Conservation (phyloP, 2,797 vertebrate genomes). For the Heterohyrax brucei region DNA sequence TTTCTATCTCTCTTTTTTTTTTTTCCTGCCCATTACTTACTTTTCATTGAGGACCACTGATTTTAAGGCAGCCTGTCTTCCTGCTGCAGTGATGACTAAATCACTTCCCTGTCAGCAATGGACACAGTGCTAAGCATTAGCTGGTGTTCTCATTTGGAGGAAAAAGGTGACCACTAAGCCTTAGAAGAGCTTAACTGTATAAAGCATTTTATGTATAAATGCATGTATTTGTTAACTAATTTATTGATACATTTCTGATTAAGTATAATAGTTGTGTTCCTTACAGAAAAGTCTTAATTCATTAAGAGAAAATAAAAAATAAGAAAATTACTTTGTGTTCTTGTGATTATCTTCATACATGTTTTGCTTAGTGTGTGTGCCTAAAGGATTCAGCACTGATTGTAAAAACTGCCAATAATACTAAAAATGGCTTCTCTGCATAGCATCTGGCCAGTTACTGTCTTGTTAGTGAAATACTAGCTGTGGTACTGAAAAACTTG, state of each 20-base stretch:
- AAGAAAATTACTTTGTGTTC: constrained; percentile 6
- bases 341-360: not conserved
- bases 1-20: not conserved
- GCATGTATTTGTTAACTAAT: constrained; percentile 44
- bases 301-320: constrained; percentile 53
- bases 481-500: not conserved
- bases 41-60: not conserved
- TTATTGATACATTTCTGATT: not conserved
- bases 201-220: constrained; percentile 38
- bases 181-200: not conserved
- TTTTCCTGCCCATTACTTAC: not conserved
- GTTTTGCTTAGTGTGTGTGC: constrained; percentile 12
- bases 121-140: too few species aligned
- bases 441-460: constrained; percentile 29
- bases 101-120: not conserved
- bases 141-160: not conserved
- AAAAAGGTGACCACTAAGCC: not conserved
- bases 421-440: constrained; percentile 20
- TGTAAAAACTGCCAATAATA: constrained; percentile 26
- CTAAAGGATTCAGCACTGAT: constrained; percentile 47
- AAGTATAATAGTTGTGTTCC: constrained; percentile 24
- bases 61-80: not conserved
- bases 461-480: constrained; percentile 39
- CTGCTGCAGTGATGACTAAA: not conserved
- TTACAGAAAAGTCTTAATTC: constrained; percentile 52